A percentile compares a stretch with the other conserved stretches of the same genome.
These are phyloP conservation scores for Brenthis hecate DNA, from an alignment of 2,888 invertebrate species.

Conservation along the genomic window DNA sequence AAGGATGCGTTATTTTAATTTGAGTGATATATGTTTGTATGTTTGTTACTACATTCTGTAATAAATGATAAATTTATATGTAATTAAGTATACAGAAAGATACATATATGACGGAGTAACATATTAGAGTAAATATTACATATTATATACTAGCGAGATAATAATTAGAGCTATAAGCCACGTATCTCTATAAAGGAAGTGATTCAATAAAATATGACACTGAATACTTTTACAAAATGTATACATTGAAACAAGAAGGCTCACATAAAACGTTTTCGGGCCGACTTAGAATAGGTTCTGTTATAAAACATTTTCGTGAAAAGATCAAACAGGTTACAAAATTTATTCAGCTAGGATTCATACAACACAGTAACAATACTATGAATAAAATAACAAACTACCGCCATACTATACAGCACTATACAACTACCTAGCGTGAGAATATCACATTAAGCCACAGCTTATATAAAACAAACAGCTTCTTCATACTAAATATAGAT, in stretches of 20 bases:
- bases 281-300: neutral
- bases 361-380: slow-evolving; percentile 7
- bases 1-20: too few species aligned
- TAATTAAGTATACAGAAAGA: too few species aligned
- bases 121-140: too few species aligned
- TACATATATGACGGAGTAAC: too few species aligned
- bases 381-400: slow-evolving; percentile 20
- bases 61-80: too few species aligned
- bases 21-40: too few species aligned
- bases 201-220: too few species aligned
- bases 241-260: neutral
- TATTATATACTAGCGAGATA: too few species aligned
- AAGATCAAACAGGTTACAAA: slow-evolving; percentile 10
- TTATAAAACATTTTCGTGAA: slow-evolving; percentile 15
- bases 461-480: neutral
- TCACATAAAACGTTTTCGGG: neutral
- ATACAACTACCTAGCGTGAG: slow-evolving; percentile 16
- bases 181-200: too few species aligned
- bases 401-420: slow-evolving; percentile 8
- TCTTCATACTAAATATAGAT: neutral
- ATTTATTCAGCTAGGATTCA: slow-evolving; percentile 9
- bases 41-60: too few species aligned
- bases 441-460: slow-evolving; percentile 11
- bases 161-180: too few species aligned
- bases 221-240: too few species aligned